phyloP scores from a whole-genome alignment of 2,888 invertebrate genomes.

The Cancer borealis region DNA sequence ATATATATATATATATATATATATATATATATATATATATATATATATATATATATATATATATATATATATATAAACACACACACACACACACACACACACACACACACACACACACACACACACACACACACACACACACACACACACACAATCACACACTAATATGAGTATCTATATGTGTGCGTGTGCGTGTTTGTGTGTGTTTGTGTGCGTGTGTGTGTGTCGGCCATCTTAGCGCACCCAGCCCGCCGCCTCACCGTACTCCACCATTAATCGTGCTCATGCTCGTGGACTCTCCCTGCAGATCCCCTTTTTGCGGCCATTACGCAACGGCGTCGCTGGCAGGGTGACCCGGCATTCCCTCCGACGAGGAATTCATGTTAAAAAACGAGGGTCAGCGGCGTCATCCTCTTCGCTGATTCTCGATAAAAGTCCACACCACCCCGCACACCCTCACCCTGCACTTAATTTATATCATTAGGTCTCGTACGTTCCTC shows the following conservation, averaged over 20 bases:
- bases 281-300: slow-evolving; percentile 5
- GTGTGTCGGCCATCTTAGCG: slow-evolving; percentile 23
- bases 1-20: slow-evolving; percentile 52
- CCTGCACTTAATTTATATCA: slow-evolving; percentile 8
- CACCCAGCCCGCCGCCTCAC: background rate
- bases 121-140: slow-evolving; percentile 8
- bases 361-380: background rate
- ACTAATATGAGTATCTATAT: background rate
- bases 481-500: slow-evolving; percentile 18
- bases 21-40: slow-evolving; percentile 32
- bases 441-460: background rate
- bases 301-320: slow-evolving; percentile 25
- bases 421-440: background rate
- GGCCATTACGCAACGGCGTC: background rate
- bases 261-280: background rate
- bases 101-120: slow-evolving; percentile 10
- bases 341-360: background rate
- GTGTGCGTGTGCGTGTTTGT: slow-evolving; percentile 18
- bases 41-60: background rate
- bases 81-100: background rate
- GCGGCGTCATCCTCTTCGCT: slow-evolving; percentile 24
- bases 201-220: slow-evolving; percentile 30
- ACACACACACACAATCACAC: background rate
- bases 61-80: background rate
- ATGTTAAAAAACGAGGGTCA: background rate